Conservation (phyloP, 2,888 invertebrate genomes). For the Drosophila kambysellisi region DNA sequence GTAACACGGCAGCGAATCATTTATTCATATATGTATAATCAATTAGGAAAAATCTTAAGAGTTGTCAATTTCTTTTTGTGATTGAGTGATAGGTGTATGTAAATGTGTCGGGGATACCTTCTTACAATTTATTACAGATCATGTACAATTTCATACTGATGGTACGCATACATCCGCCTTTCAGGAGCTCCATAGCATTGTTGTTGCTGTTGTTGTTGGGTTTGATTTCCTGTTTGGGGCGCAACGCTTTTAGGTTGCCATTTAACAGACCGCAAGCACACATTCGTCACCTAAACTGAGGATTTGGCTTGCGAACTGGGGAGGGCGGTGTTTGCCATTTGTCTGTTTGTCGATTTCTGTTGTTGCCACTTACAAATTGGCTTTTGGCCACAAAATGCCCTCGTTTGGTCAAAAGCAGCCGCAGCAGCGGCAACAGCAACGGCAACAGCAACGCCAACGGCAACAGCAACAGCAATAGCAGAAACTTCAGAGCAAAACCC, state of each 20-base stretch:
- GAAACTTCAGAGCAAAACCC: conserved; percentile 29
- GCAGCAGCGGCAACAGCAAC: background rate
- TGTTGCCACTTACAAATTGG: conserved; percentile 73
- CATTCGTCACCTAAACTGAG: conserved; percentile 65
- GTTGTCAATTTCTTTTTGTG: background rate
- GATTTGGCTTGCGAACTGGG: conserved; percentile 8
- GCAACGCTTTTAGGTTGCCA: conserved; percentile 61
- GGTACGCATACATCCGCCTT: conserved; percentile 39
- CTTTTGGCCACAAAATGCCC: conserved; percentile 68
- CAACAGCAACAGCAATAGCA: conserved; percentile 19
- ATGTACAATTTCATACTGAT: conserved; percentile 45
- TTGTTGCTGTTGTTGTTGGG: conserved; percentile 28
- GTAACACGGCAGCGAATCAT: background rate
- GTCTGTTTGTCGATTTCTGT: conserved; percentile 52
- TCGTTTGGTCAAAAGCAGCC: conserved; percentile 45
- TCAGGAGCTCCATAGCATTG: conserved; percentile 22
- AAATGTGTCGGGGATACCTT: conserved; percentile 22
- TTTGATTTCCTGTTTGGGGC: conserved; percentile 51
- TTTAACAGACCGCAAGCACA: conserved; percentile 67
- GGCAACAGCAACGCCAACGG: conserved; percentile 11
- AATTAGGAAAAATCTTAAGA: background rate
- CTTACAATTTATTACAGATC: conserved; percentile 54
- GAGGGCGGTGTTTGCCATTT: conserved; percentile 19
- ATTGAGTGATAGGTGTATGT: background rate
- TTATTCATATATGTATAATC: background rate